Evolutionary conservation across 2,797 vertebrate species (phyloP).

Genomic region (Anolis apletophallus): DNA sequence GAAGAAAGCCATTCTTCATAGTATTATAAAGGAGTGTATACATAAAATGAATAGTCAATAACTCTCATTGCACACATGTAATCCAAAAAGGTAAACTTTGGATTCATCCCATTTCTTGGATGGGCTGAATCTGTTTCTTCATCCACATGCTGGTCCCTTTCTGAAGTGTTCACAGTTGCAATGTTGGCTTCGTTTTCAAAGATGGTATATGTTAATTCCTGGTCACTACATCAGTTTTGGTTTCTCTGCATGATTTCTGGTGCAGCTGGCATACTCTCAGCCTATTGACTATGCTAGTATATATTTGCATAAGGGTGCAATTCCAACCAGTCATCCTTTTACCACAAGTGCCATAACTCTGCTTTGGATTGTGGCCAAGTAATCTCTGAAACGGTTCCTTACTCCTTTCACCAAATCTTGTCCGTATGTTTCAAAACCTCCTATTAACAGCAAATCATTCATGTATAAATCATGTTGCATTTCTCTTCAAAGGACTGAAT

Average conservation of each 20-base stretch:
- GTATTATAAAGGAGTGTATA: rapidly evolving
- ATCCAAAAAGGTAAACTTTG: neutral
- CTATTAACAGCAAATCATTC: neutral
- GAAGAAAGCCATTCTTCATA: neutral
- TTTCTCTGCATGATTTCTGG: neutral
- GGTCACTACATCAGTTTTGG: neutral
- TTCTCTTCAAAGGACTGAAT: neutral
- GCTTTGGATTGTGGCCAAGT: neutral
- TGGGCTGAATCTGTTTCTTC: neutral
- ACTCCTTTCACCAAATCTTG: neutral
- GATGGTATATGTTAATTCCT: neutral
- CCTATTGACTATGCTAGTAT: too few species aligned
- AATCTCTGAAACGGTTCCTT: neutral
- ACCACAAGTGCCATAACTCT: neutral
- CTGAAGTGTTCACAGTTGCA: neutral
- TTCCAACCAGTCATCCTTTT: neutral
- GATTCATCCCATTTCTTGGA: neutral
- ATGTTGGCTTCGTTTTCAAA: neutral
- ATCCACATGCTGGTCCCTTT: neutral
- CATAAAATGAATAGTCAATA: neutral
- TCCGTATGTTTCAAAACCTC: neutral
- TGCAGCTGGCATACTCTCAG: neutral
- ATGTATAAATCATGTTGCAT: neutral
- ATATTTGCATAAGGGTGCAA: neutral
- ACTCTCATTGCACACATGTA: neutral